Conservation (phyloP, 2,797 vertebrate genomes). For the Emydoidea blandingii region DNA sequence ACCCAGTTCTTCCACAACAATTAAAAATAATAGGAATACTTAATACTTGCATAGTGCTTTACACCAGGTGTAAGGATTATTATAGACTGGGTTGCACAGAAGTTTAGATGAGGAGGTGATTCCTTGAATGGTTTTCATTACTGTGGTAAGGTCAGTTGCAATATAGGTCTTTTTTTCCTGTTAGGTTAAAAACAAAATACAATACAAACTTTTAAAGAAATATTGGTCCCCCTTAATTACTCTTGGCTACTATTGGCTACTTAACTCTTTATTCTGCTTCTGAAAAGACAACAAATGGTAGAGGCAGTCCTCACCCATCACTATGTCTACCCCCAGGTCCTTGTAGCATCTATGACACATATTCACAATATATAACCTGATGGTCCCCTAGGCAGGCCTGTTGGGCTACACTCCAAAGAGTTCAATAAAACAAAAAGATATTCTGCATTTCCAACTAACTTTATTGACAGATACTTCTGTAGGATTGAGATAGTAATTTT, state of each 20-base stretch:
- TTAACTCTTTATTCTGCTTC: background rate
- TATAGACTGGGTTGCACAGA: background rate
- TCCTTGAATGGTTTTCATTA: background rate
- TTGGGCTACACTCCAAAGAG: background rate
- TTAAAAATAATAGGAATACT: background rate
- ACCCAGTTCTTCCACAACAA: background rate
- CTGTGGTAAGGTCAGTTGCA: background rate
- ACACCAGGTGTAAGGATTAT: background rate
- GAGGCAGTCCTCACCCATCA: background rate
- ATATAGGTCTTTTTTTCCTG: background rate
- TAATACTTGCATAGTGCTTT: background rate
- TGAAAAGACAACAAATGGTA: background rate
- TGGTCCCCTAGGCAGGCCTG: background rate
- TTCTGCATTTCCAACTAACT: background rate
- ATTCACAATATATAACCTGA: background rate
- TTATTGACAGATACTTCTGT: background rate
- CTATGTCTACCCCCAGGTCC: background rate
- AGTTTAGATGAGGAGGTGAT: background rate
- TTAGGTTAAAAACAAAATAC: background rate
- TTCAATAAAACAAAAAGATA: background rate
- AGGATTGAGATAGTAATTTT: constrained; percentile 5
- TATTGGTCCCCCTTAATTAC: background rate
- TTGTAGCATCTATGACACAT: background rate
- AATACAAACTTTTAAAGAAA: background rate
- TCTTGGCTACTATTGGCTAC: background rate